Percentiles rank a stretch among this genome's conserved stretches.
phyloP scores from a whole-genome alignment of 2,888 invertebrate species.

The Muscina levida region DNA sequence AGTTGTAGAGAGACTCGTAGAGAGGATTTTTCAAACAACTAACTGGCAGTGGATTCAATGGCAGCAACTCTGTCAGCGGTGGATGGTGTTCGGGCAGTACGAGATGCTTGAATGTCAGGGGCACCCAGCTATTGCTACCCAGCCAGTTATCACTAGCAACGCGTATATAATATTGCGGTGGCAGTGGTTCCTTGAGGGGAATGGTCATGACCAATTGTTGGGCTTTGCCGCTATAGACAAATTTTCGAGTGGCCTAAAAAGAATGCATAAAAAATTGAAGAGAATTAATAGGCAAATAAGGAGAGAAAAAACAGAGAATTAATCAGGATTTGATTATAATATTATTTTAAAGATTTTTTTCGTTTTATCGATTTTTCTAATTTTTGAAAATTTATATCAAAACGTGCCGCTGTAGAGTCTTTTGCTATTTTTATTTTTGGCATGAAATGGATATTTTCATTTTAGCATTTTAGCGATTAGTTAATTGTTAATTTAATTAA shows the following conservation, averaged over 20 bases:
- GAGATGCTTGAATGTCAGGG: constrained; percentile 90
- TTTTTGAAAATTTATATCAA: no score
- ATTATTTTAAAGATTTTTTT: no score
- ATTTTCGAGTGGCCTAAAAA: constrained; percentile 72
- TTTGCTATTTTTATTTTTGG: no score
- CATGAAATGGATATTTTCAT: no score
- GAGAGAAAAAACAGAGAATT: no score
- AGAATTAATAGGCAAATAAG: background rate
- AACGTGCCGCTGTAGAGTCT: no score
- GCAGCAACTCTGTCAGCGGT: constrained; percentile 94
- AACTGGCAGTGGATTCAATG: constrained; percentile 93
- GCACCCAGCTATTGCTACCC: constrained; percentile 82
- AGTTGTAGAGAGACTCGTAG: constrained; percentile 92
- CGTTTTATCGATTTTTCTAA: no score
- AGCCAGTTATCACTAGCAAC: constrained; percentile 91
- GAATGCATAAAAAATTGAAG: background rate
- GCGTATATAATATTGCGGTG: constrained; percentile 94
- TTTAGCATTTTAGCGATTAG: no score
- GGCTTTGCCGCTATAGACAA: constrained; percentile 87
- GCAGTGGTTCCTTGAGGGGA: constrained; percentile 94
- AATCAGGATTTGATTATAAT: no score
- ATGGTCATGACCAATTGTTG: constrained; percentile 96
- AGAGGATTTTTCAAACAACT: constrained; percentile 88
- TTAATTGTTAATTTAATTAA: no score
- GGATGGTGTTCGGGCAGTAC: constrained; percentile 95